Base-by-base conservation (phyloP, 2,113 vertebrate genomes). In the Ochotona princeps region DNA sequence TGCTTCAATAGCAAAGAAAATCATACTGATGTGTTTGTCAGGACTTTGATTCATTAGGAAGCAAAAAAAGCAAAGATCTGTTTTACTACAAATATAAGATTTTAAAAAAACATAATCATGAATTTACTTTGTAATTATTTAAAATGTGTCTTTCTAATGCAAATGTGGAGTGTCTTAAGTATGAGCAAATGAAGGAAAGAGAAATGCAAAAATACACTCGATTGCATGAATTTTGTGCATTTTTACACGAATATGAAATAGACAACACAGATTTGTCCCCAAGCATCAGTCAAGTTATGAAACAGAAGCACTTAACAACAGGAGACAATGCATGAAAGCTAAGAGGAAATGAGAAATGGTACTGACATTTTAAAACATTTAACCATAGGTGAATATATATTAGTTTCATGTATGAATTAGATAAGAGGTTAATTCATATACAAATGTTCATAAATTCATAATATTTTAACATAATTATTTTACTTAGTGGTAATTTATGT, bases 61-160 rank as follows among this genome's bases (percentile, higher is more conserved):
- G 44, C n/a, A 76, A 87, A 49, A 47, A 73, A 67, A 78, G 66
- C 54, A 20, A 78, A 38, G 30, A 93, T 38, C 76, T 54, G 10
- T 66, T 69, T 87, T 87, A 72, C 35, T 84, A 80, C 20, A 93
- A 82, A 89, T 79, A 17, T 76, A 70, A 80, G 65, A 38, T 75
- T 85, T 93, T 30, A 6, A 30, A 94, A 93, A 70, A 84, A 25
- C 79, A 61, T 17, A 70, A 60, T 93, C 83, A 90, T 92, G 74
- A 97, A 67, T 90, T 63, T 91, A 83, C 73, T 93, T 96, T 89
- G 86, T 91, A 25, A 63, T 96, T 95, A 95, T 92, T 95, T 97
- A 96, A 96, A 95, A 92, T 87, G 57, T 93, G 67, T 97, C 81
- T 89, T 79, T 70, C 89, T 94, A 73, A 97, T 83, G 69, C 80